phyloP scores from a whole-genome alignment of 2,888 invertebrate genomes.

The Brachycybe producta region DNA sequence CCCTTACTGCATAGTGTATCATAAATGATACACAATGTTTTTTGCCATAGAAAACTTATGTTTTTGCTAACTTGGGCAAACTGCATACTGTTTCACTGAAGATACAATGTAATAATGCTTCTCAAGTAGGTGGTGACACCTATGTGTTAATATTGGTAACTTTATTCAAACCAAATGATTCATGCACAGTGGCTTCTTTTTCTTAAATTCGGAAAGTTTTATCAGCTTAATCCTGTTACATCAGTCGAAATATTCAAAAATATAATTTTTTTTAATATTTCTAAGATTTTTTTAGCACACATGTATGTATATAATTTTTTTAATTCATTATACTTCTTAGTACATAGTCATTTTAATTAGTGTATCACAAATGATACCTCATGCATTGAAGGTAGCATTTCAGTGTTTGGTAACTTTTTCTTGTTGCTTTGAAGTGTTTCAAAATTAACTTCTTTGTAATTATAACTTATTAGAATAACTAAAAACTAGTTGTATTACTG shows the following conservation, averaged over 20 bases:
- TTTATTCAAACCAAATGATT: background rate
- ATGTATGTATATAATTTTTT: too few relatives aligned
- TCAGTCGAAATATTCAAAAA: too few relatives aligned
- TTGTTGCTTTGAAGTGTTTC: too few relatives aligned
- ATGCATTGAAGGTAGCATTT: background rate
- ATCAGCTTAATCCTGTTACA: background rate
- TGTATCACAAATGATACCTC: background rate
- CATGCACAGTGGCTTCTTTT: background rate
- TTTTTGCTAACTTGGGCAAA: background rate
- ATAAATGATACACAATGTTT: too few relatives aligned
- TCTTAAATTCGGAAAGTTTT: background rate
- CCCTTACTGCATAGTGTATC: too few relatives aligned
- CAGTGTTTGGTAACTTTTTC: background rate
- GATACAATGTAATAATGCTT: background rate
- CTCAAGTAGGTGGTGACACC: background rate
- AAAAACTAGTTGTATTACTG: too few relatives aligned
- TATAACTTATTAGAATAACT: too few relatives aligned
- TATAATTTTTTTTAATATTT: too few relatives aligned
- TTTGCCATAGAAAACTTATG: background rate
- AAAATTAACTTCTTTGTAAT: too few relatives aligned
- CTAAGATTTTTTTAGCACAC: too few relatives aligned
- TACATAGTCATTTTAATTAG: too few relatives aligned
- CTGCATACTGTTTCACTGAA: conserved; percentile 1
- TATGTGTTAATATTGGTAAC: background rate
- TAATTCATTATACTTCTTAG: too few relatives aligned